Conservation (phyloP, 2,888 invertebrate genomes). For the Parelbella ahira region DNA sequence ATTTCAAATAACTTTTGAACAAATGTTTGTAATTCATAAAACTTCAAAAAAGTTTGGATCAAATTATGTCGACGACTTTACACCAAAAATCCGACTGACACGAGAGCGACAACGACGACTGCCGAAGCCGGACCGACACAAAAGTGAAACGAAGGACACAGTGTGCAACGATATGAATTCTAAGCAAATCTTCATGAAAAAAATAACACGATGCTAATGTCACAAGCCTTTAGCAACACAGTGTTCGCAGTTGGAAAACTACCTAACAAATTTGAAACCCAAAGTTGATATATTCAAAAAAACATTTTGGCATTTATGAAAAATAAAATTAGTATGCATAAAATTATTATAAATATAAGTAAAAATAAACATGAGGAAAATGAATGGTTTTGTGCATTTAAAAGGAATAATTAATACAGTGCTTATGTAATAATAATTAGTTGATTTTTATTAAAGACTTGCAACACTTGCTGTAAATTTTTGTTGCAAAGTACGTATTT, state of each 20-base stretch:
- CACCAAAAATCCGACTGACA: conserved; percentile 49
- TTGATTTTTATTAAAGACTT: no score
- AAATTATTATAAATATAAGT: no score
- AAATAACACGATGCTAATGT: not conserved
- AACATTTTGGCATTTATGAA: no score
- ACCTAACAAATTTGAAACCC: no score
- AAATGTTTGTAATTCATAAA: conserved; percentile 39
- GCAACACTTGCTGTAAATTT: no score
- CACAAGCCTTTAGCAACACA: not conserved
- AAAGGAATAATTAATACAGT: no score
- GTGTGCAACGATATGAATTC: conserved; percentile 9
- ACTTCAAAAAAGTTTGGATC: conserved; percentile 54
- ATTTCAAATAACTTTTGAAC: conserved; percentile 31
- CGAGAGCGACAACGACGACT: conserved; percentile 40
- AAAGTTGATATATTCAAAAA: no score
- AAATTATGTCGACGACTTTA: conserved; percentile 56
- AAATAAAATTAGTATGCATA: no score
- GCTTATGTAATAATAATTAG: no score
- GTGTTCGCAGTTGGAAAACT: not conserved
- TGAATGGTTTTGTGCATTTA: no score
- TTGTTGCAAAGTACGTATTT: no score
- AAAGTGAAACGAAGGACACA: conserved; percentile 12
- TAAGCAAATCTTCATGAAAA: not conserved
- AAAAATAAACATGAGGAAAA: no score
- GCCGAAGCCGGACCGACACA: conserved; percentile 24